phyloP scores from a whole-genome alignment of 2,113 vertebrate species.

The Thermophis baileyi region DNA sequence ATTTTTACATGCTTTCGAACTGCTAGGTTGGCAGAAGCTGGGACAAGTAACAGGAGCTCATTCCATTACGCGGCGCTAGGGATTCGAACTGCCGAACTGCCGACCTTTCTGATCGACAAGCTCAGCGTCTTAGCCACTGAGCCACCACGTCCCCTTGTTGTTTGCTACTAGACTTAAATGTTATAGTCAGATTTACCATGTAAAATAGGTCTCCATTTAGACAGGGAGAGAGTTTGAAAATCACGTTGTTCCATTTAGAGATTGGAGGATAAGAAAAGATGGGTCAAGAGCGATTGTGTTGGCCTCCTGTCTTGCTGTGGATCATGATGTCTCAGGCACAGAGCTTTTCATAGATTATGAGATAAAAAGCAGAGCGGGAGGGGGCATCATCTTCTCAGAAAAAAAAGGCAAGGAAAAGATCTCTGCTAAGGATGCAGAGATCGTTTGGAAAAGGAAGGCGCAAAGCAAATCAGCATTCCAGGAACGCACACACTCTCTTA shows the following conservation, averaged over 20 bases:
- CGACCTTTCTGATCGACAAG: no score
- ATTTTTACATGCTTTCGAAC: no score
- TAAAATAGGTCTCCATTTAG: neutral
- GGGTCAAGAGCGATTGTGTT: neutral
- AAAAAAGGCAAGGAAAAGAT: neutral
- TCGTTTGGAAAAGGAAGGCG: constrained; percentile 46
- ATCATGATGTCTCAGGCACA: fast-evolving
- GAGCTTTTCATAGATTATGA: neutral
- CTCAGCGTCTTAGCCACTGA: no score
- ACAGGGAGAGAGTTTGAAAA: neutral
- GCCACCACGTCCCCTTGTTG: no score
- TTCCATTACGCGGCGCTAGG: no score
- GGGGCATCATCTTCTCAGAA: constrained; percentile 5
- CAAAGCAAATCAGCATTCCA: constrained; percentile 59
- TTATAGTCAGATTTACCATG: neutral
- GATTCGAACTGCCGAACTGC: no score
- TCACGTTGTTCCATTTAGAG: fast-evolving
- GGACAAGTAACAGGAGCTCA: no score
- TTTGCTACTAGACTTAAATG: neutral
- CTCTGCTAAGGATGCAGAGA: constrained; percentile 40
- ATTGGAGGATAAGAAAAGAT: neutral
- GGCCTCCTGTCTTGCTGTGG: neutral
- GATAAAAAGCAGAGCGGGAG: neutral
- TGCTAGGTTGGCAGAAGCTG: no score
- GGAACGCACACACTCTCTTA: constrained; percentile 49